Evolutionary conservation across 2,888 invertebrate genomes (phyloP), one percentile per base, ranked within the genome.

Genomic region (Acleris holmiana): DNA sequence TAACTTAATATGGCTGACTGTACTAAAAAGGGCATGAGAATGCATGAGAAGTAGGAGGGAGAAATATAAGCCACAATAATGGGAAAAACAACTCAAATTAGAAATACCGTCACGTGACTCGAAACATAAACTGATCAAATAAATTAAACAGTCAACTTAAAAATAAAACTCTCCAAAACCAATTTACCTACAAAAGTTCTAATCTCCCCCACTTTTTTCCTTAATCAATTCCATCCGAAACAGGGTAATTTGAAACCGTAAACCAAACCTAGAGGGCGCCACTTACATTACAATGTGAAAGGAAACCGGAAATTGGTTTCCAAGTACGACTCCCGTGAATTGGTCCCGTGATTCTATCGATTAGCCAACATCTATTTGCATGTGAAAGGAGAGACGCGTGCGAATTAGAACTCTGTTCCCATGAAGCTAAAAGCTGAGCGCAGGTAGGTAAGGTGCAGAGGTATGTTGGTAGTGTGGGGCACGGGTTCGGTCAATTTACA

Each of bases 281-380:
- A 88, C 88, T 89, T 82, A 86, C 83, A 89, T 88, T 91, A 85
- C 89, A 89, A 91, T 90, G 86, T 87, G 82, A 88, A 90, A 88
- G 84, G 75, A 84, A 80, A 84, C 85, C 79, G 91, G 91, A 91
- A 91, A 91, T 91, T 91, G 90, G 87, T 89, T 89, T 82, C 85
- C 80, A 86, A 89, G 88, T 86, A 82, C 79, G 79, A 79, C 77
- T 80, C 75, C 77, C 76, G 78, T 82, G 83, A 85, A 88, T 82
- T 80, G 82, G 84, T 83, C 80, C 84, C 80, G 83, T 84, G 88
- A 89, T 90, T 88, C 86, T 86, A 84, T 81, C 80, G 80, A 82
- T 82, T 76, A 56, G 21, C 78, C 76, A 74, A 73, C 72, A 69
- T 78, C 74, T 72, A 75, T 71, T 72, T 75, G 73, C 76, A 67